Evolutionary conservation across 1,140 invertebrate genomes (phyloP).

Genomic region (Habropoda laboriosa): DNA sequence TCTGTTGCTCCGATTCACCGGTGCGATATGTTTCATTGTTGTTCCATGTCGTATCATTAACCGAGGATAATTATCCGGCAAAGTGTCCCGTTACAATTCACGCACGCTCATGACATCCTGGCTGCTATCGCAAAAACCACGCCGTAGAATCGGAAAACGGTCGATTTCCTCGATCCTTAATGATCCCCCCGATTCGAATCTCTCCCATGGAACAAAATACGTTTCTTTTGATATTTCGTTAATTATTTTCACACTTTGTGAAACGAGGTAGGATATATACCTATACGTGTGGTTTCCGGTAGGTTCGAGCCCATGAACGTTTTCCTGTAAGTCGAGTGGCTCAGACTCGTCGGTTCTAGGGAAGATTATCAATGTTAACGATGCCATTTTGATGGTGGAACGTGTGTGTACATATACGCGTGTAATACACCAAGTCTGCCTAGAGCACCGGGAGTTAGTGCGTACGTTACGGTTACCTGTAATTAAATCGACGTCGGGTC

Average conservation of each 20-base stretch:
- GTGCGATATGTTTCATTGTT: conserved; percentile 5
- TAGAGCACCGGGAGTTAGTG: conserved; percentile 27
- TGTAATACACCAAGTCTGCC: neutral
- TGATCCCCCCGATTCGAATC: neutral
- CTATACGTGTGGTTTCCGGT: neutral
- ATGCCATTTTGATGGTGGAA: conserved; percentile 36
- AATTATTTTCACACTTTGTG: conserved; percentile 25
- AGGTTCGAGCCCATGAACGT: neutral
- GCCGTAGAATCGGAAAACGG: neutral
- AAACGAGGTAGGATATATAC: neutral
- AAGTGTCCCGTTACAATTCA: conserved; percentile 13
- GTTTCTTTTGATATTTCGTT: conserved; percentile 10
- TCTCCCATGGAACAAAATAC: neutral
- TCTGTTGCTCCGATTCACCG: neutral
- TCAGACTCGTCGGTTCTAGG: neutral
- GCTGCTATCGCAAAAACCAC: too few species aligned
- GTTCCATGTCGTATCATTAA: conserved; percentile 3
- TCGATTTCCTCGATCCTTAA: neutral
- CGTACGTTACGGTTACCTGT: conserved; percentile 37
- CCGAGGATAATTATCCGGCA: neutral
- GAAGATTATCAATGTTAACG: conserved; percentile 48
- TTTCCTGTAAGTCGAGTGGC: conserved; percentile 29
- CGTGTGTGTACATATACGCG: too few species aligned
- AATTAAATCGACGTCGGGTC: conserved; percentile 54
- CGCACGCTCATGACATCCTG: neutral